These are phyloP conservation scores for Achroia grisella DNA, from an alignment of 1,140 invertebrate species.

Conservation along the genomic window DNA sequence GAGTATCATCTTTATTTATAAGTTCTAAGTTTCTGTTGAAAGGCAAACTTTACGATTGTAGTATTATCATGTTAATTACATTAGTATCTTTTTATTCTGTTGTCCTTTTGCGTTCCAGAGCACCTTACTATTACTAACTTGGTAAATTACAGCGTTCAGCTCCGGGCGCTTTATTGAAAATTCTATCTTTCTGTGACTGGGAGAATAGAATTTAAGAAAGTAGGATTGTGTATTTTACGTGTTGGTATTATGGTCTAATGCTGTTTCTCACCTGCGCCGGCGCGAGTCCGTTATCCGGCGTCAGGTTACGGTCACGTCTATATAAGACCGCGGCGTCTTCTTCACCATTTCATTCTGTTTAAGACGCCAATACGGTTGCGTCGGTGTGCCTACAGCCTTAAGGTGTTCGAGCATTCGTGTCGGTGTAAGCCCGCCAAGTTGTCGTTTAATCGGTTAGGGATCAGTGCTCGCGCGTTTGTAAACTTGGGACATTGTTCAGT, in stretches of 20 bases:
- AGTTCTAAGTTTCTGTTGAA: too few relatives aligned
- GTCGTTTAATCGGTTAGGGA: constrained; percentile 29
- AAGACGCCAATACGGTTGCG: constrained; percentile 50
- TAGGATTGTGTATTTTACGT: constrained; percentile 28
- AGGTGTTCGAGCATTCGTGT: constrained; percentile 24
- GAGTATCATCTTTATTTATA: too few relatives aligned
- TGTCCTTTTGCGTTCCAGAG: constrained; percentile 40
- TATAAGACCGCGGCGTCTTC: constrained; percentile 68
- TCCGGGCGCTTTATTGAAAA: constrained; percentile 68
- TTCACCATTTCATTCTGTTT: constrained; percentile 71
- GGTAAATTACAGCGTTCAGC: constrained; percentile 62
- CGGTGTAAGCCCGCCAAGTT: constrained; percentile 16
- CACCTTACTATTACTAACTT: constrained; percentile 33
- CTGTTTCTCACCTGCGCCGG: constrained; percentile 27
- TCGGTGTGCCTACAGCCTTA: constrained; percentile 32
- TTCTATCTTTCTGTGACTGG: constrained; percentile 60
- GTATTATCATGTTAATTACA: too few relatives aligned
- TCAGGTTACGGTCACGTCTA: constrained; percentile 71
- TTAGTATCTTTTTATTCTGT: constrained; percentile 4
- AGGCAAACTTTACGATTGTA: too few relatives aligned
- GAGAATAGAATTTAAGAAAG: constrained; percentile 18
- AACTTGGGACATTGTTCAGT: constrained; percentile 48
- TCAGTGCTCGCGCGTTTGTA: constrained; percentile 40
- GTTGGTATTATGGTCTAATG: constrained; percentile 31
- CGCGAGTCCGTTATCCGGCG: constrained; percentile 67